Evolutionary conservation across 2,888 invertebrate species (phyloP).

Genomic region (Rotaria magnacalcarata): DNA sequence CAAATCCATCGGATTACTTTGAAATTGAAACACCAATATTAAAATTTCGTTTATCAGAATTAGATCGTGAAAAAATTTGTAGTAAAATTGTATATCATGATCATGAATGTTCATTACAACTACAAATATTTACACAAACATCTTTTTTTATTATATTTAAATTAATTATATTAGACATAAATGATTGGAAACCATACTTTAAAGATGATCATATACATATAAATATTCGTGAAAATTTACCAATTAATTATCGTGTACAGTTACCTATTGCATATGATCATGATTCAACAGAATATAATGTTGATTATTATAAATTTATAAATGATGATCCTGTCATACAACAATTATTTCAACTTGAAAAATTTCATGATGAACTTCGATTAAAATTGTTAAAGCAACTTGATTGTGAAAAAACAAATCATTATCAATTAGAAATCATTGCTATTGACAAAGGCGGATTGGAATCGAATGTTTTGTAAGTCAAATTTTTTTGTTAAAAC

Average conservation of each 20-base stretch:
- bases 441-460: neutral
- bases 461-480: neutral
- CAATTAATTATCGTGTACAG: neutral
- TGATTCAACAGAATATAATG: constrained; percentile 5
- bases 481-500: neutral
- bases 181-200: constrained; percentile 15
- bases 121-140: constrained; percentile 29
- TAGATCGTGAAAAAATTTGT: constrained; percentile 23
- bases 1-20: constrained; percentile 13
- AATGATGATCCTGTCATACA: neutral
- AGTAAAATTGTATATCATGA: neutral
- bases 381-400: neutral
- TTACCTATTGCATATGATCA: neutral
- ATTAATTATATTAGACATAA: constrained; percentile 16
- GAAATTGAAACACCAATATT: neutral
- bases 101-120: neutral
- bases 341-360: neutral
- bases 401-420: neutral
- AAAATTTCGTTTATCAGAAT: neutral
- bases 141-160: constrained; percentile 4
- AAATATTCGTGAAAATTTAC: constrained; percentile 3
- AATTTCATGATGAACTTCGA: neutral
- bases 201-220: neutral
- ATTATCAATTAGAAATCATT: neutral
- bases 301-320: constrained; percentile 5